phyloP scores from a whole-genome alignment of 2,113 vertebrate species.

The Mastomys coucha region DNA sequence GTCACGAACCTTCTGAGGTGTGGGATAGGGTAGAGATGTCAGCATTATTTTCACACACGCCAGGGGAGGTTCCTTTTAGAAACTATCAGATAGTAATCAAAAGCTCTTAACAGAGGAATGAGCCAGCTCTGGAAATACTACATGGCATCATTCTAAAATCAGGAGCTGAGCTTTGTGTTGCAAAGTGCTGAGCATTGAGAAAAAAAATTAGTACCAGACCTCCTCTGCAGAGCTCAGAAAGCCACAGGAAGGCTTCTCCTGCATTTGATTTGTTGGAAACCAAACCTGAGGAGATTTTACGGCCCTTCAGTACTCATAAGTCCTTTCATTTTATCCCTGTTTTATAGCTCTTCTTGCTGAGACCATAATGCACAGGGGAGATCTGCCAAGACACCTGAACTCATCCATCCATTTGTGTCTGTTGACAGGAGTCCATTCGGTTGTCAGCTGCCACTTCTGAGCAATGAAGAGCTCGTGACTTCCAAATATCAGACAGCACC shows the following conservation, averaged over 20 bases:
- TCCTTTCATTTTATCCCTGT: slow-evolving; percentile 64
- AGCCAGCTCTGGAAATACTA: neutral
- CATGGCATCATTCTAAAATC: neutral
- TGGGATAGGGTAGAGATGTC: neutral
- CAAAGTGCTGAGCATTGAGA: slow-evolving; percentile 27
- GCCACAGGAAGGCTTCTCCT: slow-evolving; percentile 39
- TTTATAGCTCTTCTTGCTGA: slow-evolving; percentile 68
- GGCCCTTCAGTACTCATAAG: slow-evolving; percentile 71
- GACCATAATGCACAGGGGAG: slow-evolving; percentile 38
- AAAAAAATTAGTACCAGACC: slow-evolving; percentile 33
- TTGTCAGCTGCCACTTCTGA: slow-evolving; percentile 60
- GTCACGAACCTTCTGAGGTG: neutral
- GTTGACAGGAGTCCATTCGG: slow-evolving; percentile 55
- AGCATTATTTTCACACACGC: neutral
- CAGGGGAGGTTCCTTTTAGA: neutral
- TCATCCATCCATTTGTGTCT: slow-evolving; percentile 14
- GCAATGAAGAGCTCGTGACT: neutral
- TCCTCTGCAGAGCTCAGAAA: slow-evolving; percentile 43
- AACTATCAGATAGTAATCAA: neutral
- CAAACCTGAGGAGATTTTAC: slow-evolving; percentile 74
- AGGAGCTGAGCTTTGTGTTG: slow-evolving; percentile 16
- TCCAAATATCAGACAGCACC: neutral
- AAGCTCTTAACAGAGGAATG: neutral
- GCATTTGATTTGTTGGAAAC: slow-evolving; percentile 72
- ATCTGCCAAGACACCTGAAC: slow-evolving; percentile 44